These are phyloP conservation scores for Cynoglossus semilaevis DNA, from an alignment of 2,113 vertebrate genomes.

Conservation along the genomic window DNA sequence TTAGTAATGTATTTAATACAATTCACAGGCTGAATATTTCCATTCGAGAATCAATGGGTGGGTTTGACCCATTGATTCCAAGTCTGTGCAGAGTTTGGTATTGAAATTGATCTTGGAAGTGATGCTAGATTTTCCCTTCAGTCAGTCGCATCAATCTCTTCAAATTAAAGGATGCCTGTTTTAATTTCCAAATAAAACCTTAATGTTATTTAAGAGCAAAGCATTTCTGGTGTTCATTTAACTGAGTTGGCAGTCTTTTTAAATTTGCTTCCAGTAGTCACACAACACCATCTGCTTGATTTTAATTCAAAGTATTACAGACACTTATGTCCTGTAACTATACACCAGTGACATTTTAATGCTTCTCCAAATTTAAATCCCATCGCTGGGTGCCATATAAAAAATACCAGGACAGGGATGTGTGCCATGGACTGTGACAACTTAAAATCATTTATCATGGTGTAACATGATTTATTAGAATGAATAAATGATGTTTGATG, in stretches of 20 bases:
- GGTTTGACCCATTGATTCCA: too few species aligned
- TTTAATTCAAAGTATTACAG: conserved; percentile 18
- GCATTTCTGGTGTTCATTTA: conserved; percentile 2
- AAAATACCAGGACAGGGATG: neutral
- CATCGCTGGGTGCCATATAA: conserved; percentile 1
- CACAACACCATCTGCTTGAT: conserved; percentile 22
- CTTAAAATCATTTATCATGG: neutral
- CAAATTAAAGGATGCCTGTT: neutral
- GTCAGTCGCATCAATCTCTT: neutral
- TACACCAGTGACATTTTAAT: conserved; percentile 25
- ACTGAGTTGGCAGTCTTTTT: conserved; percentile 22
- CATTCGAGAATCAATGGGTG: too few species aligned
- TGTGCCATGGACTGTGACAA: neutral
- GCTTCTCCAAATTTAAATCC: conserved; percentile 16
- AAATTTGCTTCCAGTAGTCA: conserved; percentile 18
- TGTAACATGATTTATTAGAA: neutral
- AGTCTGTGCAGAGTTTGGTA: too few species aligned
- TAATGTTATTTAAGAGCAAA: neutral
- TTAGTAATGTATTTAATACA: conserved; percentile 6
- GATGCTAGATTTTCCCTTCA: neutral
- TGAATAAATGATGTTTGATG: neutral
- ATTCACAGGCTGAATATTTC: too few species aligned
- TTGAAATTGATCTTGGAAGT: too few species aligned
- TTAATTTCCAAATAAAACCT: neutral
- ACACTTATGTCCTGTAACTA: conserved; percentile 18